These are phyloP conservation scores for Neelides sp. DNA, from an alignment of 1,140 invertebrate species.

Conservation along the genomic window DNA sequence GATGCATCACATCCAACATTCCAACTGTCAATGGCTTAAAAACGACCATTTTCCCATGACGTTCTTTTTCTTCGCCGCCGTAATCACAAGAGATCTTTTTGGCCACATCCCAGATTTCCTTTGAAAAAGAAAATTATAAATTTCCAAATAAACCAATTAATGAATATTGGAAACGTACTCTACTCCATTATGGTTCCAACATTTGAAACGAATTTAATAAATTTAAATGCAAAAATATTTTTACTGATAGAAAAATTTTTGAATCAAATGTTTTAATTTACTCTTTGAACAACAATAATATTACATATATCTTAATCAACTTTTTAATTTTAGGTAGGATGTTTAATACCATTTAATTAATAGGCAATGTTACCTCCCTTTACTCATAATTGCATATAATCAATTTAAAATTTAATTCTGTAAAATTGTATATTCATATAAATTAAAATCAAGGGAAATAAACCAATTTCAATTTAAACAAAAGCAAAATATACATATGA, in stretches of 20 bases:
- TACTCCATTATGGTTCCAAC: not conserved
- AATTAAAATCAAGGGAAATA: not conserved
- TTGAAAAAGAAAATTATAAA: conserved; percentile 14
- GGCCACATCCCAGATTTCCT: conserved; percentile 46
- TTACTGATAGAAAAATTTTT: too few species aligned
- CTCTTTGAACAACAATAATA: not conserved
- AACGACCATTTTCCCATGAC: conserved; percentile 48
- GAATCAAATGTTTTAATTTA: not conserved
- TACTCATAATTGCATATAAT: too few species aligned
- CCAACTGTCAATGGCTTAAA: conserved; percentile 57
- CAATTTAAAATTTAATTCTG: too few species aligned
- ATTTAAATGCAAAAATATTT: too few species aligned
- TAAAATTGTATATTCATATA: too few species aligned
- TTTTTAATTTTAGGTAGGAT: too few species aligned
- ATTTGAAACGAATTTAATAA: too few species aligned
- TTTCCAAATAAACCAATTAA: not conserved
- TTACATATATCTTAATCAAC: not conserved
- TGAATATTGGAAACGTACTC: not conserved
- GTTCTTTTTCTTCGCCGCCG: conserved; percentile 35
- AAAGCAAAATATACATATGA: too few species aligned
- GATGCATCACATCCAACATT: conserved; percentile 54
- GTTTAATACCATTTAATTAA: too few species aligned
- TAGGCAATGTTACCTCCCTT: too few species aligned
- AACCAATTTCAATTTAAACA: not conserved
- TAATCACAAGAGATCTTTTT: conserved; percentile 46